phyloP scores from a whole-genome alignment of 2,888 invertebrate genomes.

The Poecilobothrus nobilitatus region DNA sequence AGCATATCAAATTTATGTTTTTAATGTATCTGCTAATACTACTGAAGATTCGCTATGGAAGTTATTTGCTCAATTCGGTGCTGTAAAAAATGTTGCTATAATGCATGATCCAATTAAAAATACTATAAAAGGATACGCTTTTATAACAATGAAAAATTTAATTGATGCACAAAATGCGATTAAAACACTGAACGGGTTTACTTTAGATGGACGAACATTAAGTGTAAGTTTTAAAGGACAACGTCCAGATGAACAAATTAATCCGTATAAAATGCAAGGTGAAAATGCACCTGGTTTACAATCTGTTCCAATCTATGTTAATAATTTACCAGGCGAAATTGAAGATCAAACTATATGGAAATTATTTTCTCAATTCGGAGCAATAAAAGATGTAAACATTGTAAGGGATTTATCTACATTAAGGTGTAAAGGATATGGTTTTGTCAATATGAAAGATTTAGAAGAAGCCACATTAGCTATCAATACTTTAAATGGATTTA shows the following conservation, averaged over 20 bases:
- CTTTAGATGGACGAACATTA: not conserved
- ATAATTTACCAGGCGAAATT: not conserved
- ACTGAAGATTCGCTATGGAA: not conserved
- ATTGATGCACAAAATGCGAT: not conserved
- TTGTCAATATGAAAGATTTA: not conserved
- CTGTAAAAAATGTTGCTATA: not conserved
- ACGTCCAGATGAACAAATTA: not conserved
- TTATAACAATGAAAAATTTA: slow-evolving; percentile 3
- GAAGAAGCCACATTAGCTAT: not conserved
- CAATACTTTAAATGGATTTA: not conserved
- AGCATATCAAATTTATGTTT: not conserved
- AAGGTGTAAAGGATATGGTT: not conserved
- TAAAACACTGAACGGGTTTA: not conserved
- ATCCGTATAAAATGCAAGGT: not conserved
- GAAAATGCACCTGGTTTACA: not conserved
- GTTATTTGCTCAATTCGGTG: not conserved
- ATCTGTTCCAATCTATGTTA: not conserved
- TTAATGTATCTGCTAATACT: not conserved
- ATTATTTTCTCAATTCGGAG: not conserved
- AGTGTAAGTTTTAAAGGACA: slow-evolving; percentile 1
- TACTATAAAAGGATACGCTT: not conserved
- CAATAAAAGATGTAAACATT: not conserved
- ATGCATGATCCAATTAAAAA: not conserved
- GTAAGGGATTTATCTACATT: not conserved
- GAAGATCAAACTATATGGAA: slow-evolving; percentile 3